These are phyloP conservation scores for Callimorpha dominula DNA, from an alignment of 2,888 invertebrate genomes.

Conservation along the genomic window DNA sequence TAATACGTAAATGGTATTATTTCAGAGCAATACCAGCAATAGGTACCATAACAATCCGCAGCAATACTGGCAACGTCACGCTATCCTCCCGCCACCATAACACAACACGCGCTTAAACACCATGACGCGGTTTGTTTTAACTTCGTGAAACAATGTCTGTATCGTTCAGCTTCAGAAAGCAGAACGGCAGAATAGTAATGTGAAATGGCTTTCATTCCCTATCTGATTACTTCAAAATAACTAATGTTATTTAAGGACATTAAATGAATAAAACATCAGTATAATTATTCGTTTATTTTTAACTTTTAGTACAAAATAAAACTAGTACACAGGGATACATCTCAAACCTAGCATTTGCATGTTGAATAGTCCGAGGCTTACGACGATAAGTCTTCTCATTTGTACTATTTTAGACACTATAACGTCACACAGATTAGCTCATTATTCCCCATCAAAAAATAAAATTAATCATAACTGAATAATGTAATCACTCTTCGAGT, in stretches of 20 bases:
- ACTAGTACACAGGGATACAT: constrained; percentile 88
- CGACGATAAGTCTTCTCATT: constrained; percentile 88
- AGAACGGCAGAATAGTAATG: no score
- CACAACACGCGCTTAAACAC: no score
- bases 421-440: constrained; percentile 85
- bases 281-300: constrained; percentile 86
- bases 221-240: no score
- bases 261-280: constrained; percentile 24
- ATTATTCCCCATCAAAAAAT: constrained; percentile 80
- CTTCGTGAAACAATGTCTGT: no score
- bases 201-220: no score
- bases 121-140: no score
- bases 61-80: no score
- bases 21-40: no score
- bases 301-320: constrained; percentile 88
- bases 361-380: constrained; percentile 87
- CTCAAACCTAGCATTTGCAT: constrained; percentile 87
- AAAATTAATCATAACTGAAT: constrained; percentile 84
- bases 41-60: no score
- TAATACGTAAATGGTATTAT: no score
- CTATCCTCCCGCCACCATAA: no score
- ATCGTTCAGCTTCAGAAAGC: no score
- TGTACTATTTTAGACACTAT: constrained; percentile 88
- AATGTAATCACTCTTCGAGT: constrained; percentile 85
- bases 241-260: background rate